These are phyloP conservation scores for Sipha maydis DNA, from an alignment of 2,888 invertebrate species.

Conservation along the genomic window DNA sequence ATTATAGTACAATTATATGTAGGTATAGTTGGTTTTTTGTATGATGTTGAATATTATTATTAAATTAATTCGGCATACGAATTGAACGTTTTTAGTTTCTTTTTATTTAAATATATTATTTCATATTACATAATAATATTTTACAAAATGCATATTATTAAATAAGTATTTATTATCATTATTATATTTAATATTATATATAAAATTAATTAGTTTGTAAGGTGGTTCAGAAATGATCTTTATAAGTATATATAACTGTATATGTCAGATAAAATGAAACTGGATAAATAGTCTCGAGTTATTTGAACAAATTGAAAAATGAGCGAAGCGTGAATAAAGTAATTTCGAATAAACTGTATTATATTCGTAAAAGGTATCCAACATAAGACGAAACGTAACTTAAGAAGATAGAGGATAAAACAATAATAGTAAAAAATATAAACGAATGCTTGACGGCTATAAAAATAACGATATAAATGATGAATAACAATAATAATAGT, in stretches of 20 bases:
- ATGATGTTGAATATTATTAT: too few relatives aligned
- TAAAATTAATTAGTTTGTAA: not conserved
- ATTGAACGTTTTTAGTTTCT: too few relatives aligned
- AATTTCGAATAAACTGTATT: not conserved
- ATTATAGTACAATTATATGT: too few relatives aligned
- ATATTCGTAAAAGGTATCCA: not conserved
- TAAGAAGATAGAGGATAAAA: not conserved
- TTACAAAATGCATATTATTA: too few relatives aligned
- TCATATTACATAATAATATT: too few relatives aligned
- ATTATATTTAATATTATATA: too few relatives aligned
- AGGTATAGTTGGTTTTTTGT: too few relatives aligned
- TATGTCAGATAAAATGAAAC: not conserved
- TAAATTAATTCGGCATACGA: too few relatives aligned
- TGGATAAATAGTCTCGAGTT: not conserved
- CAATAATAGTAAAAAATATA: not conserved
- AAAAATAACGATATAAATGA: not conserved
- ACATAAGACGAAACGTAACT: not conserved
- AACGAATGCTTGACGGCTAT: not conserved
- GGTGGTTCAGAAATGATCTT: not conserved
- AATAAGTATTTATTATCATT: not conserved
- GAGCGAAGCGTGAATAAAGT: not conserved
- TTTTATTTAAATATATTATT: too few relatives aligned
- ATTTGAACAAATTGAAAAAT: not conserved
- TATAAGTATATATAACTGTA: not conserved
- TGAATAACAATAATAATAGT: not conserved